Evolutionary conservation across 2,888 invertebrate species (phyloP).

Genomic region (Drosophila mimetica): DNA sequence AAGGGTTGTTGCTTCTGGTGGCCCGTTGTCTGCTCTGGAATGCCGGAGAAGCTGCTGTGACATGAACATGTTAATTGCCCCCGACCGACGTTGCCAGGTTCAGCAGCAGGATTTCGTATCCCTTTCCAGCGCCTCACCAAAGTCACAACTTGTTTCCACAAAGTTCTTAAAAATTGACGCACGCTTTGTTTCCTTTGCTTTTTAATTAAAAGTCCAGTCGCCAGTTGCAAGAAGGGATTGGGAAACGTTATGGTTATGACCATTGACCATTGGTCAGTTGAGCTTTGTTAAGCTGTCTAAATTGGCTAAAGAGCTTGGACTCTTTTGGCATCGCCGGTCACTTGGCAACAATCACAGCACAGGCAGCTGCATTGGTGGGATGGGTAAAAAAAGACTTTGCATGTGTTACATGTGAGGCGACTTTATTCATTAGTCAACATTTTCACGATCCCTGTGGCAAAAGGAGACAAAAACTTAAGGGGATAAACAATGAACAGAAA

Average conservation of each 20-base stretch:
- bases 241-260: conserved; percentile 57
- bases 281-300: conserved; percentile 81
- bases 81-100: conserved; percentile 52
- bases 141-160: conserved; percentile 65
- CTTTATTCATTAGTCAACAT: conserved; percentile 45
- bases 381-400: not conserved
- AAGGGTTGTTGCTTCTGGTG: conserved; percentile 57
- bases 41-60: conserved; percentile 68
- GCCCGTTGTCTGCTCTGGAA: conserved; percentile 61
- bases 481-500: conserved; percentile 4
- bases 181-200: conserved; percentile 63
- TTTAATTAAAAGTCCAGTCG: conserved; percentile 73
- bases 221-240: conserved; percentile 9
- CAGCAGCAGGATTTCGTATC: conserved; percentile 22
- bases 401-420: conserved; percentile 25
- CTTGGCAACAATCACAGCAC: conserved; percentile 37
- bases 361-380: not conserved
- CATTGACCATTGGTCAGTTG: conserved; percentile 63
- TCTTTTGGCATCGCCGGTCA: conserved; percentile 53
- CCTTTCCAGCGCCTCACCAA: conserved; percentile 16
- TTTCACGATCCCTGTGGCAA: conserved; percentile 4
- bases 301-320: conserved; percentile 82
- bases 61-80: conserved; percentile 78
- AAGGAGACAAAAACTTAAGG: conserved; percentile 4
- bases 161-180: conserved; percentile 77